Conservation (phyloP, 2,113 vertebrate species). For the Brachyhypopomus gauderio region DNA sequence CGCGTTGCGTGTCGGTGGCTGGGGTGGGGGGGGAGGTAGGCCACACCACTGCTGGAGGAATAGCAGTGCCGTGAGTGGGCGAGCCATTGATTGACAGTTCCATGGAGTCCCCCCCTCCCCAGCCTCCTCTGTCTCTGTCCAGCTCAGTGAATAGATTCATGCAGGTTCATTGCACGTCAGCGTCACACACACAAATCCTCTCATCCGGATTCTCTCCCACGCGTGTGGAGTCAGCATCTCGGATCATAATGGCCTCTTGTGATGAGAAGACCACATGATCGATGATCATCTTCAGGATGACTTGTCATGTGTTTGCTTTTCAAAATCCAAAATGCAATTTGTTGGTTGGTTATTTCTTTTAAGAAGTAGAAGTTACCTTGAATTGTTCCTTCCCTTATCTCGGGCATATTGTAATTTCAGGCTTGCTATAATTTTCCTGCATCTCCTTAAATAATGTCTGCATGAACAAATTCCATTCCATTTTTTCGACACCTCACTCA, state of each 20-base stretch:
- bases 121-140: constrained; percentile 35
- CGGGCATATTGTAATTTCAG: too few relatives aligned
- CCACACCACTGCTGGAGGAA: constrained; percentile 42
- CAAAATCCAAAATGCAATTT: neutral
- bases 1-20: constrained; percentile 33
- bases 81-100: constrained; percentile 50
- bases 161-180: constrained; percentile 51
- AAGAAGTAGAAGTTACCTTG: too few relatives aligned
- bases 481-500: neutral
- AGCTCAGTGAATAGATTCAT: constrained; percentile 60
- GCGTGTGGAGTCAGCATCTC: constrained; percentile 41
- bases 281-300: neutral
- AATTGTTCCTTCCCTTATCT: too few relatives aligned
- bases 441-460: neutral
- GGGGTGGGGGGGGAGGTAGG: too few relatives aligned
- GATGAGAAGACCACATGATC: neutral
- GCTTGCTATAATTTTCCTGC: neutral
- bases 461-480: too few relatives aligned
- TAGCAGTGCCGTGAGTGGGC: constrained; percentile 31
- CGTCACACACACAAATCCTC: constrained; percentile 35
- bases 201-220: neutral
- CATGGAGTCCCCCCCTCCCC: neutral
- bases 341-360: too few relatives aligned
- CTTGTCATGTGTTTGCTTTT: neutral
- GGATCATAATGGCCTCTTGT: neutral